Percentiles rank a stretch among this genome's conserved stretches.
Conservation (phyloP, 2,113 vertebrate genomes). For the Arvicanthis niloticus region DNA sequence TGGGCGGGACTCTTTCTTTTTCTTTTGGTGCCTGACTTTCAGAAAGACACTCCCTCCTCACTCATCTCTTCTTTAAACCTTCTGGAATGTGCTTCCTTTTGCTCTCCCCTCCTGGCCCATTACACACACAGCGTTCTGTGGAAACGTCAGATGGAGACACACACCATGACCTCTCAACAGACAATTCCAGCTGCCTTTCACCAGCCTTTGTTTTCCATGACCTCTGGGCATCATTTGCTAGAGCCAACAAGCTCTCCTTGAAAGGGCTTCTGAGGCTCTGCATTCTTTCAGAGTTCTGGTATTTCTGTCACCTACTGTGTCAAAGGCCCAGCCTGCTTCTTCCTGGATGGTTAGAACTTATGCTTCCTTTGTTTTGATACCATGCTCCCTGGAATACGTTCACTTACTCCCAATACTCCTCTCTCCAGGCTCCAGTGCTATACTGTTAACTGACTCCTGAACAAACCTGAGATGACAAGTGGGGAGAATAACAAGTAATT, state of each 20-base stretch:
- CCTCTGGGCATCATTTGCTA: conserved; percentile 9
- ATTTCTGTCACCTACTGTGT: not conserved
- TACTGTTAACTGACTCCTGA: not conserved
- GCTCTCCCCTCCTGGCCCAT: not conserved
- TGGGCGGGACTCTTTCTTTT: not conserved
- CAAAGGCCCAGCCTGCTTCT: not conserved
- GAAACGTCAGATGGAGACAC: conserved; percentile 28
- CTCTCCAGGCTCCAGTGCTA: not conserved
- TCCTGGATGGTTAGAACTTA: not conserved
- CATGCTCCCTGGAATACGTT: not conserved
- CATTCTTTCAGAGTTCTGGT: not conserved
- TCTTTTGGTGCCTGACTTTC: conserved; percentile 1
- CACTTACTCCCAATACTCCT: not conserved
- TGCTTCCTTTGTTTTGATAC: not conserved
- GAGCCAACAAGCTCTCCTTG: not conserved
- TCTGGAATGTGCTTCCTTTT: conserved; percentile 52
- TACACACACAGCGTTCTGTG: not conserved
- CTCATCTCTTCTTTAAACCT: conserved; percentile 47
- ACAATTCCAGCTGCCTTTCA: conserved; percentile 4
- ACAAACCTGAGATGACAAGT: not conserved
- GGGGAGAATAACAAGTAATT: not conserved
- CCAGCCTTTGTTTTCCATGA: conserved; percentile 29
- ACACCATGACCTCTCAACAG: not conserved
- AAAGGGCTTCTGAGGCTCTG: not conserved
- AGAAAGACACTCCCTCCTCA: conserved; percentile 40